phyloP scores from a whole-genome alignment of 1,140 invertebrate genomes.

The Ylistrum balloti region DNA sequence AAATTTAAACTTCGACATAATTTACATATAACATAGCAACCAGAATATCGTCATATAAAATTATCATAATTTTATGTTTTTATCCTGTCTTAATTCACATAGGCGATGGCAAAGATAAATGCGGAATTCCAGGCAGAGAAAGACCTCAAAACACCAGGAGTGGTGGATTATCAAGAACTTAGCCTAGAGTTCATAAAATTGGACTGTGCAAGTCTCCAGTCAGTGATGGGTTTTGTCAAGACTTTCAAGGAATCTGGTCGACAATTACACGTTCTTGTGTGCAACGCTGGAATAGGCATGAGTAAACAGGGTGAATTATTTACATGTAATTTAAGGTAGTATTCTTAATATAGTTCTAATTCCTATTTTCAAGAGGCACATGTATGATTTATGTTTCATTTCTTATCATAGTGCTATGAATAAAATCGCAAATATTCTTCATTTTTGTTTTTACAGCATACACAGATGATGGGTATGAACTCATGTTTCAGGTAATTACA shows the following conservation, averaged over 20 bases:
- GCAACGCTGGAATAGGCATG: conserved; percentile 27
- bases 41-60: no score
- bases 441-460: neutral
- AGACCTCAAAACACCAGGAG: neutral
- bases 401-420: no score
- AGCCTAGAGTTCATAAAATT: conserved; percentile 32
- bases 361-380: no score
- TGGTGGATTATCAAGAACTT: neutral
- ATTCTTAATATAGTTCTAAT: no score
- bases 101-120: conserved; percentile 42
- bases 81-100: neutral
- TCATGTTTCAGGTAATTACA: conserved; percentile 10
- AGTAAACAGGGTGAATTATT: neutral
- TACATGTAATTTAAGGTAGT: no score
- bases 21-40: no score
- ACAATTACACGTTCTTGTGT: conserved; percentile 41
- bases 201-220: conserved; percentile 21
- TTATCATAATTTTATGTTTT: no score
- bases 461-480: neutral
- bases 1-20: no score
- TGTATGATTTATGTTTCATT: no score
- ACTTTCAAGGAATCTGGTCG: conserved; percentile 40
- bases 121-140: conserved; percentile 31
- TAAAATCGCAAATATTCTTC: no score
- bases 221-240: conserved; percentile 9